A percentile compares a stretch with the other conserved stretches of the same genome.
Evolutionary conservation across 1,140 invertebrate species (phyloP).

Genomic region (Caenorhabditis tropicalis): DNA sequence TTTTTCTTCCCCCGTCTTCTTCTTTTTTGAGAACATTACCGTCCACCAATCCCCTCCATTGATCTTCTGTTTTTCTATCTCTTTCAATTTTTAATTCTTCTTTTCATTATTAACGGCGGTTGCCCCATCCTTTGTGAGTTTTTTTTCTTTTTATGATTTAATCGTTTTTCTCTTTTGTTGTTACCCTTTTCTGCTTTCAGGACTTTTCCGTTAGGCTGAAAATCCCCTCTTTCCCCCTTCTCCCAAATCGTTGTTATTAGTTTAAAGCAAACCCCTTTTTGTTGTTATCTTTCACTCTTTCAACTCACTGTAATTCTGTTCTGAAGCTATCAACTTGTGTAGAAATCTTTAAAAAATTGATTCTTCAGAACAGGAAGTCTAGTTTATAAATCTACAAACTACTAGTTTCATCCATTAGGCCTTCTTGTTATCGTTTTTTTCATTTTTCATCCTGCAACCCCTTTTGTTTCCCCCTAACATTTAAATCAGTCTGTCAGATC

Average conservation of each 20-base stretch:
- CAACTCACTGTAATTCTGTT: background rate
- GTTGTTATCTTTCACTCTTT: constrained; percentile 8
- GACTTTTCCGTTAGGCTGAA: background rate
- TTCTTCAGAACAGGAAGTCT: too few relatives aligned
- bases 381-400: background rate
- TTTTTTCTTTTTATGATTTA: background rate
- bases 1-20: background rate
- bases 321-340: background rate
- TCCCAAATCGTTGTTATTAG: constrained; percentile 8
- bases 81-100: background rate
- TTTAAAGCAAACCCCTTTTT: constrained; percentile 14
- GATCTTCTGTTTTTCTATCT: constrained; percentile 27
- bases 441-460: background rate
- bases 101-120: background rate
- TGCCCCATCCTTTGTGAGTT: background rate
- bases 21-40: background rate
- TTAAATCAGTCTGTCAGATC: too few relatives aligned
- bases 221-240: background rate
- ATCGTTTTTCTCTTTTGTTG: constrained; percentile 17
- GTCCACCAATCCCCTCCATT: background rate
- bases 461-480: too few relatives aligned
- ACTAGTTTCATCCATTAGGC: constrained; percentile 11
- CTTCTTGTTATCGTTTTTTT: constrained; percentile 32
- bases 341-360: background rate
- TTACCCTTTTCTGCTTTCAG: background rate